Percentiles rank a stretch among this genome's conserved stretches.
Evolutionary conservation across 92 coral and sea anemone species (phyloP).

Genomic region (Ricordea florida): DNA sequence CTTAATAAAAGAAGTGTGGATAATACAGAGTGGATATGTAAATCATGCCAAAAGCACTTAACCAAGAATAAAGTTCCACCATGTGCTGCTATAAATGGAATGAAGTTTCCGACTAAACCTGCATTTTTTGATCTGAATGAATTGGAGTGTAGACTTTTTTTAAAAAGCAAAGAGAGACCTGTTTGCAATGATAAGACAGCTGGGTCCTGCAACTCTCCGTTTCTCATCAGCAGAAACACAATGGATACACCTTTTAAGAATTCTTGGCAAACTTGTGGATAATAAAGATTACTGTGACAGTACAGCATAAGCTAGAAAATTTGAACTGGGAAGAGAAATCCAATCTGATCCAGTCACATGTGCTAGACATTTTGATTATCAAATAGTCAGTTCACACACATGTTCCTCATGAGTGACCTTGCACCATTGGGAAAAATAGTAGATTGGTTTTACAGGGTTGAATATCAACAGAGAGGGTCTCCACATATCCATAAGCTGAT

Average conservation of each 20-base stretch:
- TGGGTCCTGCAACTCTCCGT: slow-evolving; percentile 20
- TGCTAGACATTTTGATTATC: slow-evolving; percentile 26
- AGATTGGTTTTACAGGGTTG: slow-evolving; percentile 25
- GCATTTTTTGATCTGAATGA: background rate
- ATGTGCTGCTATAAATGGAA: background rate
- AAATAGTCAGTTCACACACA: background rate
- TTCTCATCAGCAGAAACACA: slow-evolving; percentile 23
- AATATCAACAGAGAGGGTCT: slow-evolving; percentile 5
- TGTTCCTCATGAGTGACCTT: slow-evolving; percentile 5
- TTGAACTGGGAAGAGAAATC: background rate
- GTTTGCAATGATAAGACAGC: slow-evolving; percentile 29
- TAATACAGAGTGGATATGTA: background rate
- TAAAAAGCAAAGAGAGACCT: slow-evolving; percentile 1
- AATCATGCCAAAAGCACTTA: background rate
- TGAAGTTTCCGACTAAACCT: background rate
- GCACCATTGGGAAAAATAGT: background rate
- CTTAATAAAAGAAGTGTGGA: background rate
- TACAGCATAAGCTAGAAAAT: background rate
- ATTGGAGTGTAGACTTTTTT: background rate
- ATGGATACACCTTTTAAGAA: slow-evolving; percentile 9
- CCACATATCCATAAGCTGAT: background rate
- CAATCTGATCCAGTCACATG: slow-evolving; percentile 1
- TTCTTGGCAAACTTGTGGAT: slow-evolving; percentile 28
- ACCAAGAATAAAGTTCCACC: too few species aligned
- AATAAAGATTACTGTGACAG: slow-evolving; percentile 5